Conservation (phyloP, 2,113 vertebrate species). For the Phalacrocorax carbo region DNA sequence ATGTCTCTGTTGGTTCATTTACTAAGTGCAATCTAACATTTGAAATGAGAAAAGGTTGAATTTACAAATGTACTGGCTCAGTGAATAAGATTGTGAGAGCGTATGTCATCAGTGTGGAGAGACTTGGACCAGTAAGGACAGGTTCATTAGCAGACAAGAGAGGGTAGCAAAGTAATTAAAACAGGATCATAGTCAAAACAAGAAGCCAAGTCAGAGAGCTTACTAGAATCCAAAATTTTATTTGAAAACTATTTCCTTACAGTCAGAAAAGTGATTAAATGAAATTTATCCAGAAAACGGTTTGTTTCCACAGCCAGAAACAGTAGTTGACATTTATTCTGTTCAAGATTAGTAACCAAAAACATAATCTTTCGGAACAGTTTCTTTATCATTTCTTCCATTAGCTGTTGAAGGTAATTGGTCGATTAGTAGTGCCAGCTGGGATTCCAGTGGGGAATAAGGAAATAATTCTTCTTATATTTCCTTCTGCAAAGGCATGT, state of each 20-base stretch:
- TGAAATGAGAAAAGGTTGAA: neutral
- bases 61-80: neutral
- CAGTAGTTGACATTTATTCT: neutral
- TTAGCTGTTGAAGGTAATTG: neutral
- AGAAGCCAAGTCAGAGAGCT: neutral
- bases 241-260: neutral
- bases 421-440: slow-evolving; percentile 11
- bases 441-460: slow-evolving; percentile 13
- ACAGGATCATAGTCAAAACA: neutral
- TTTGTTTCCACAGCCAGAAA: neutral
- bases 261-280: neutral
- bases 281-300: neutral
- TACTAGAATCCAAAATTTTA: neutral
- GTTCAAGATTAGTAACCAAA: neutral
- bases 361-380: neutral
- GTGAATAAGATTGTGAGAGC: neutral
- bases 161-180: neutral
- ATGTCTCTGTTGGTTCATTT: neutral
- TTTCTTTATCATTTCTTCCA: neutral
- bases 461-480: neutral
- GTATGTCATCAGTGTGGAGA: neutral
- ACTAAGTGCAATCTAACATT: neutral
- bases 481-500: neutral
- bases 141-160: neutral
- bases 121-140: neutral